Conservation (phyloP, 35 echinoderm and acorn worm genomes). For the Stichopus chloronotus region DNA sequence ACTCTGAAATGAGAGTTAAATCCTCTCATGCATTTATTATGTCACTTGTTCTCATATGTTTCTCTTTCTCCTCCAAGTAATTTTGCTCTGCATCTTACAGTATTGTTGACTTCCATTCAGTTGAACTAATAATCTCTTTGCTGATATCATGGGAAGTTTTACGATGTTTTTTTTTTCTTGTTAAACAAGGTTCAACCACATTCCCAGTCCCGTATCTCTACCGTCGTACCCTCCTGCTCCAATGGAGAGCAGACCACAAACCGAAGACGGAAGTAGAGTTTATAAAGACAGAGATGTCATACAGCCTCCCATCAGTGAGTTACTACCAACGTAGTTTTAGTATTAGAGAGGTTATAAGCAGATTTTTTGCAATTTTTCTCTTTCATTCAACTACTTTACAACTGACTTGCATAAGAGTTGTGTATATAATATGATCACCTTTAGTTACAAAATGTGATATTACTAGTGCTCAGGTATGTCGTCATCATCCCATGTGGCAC, state of each 20-base stretch:
- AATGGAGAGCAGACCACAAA: background rate
- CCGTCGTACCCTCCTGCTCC: background rate
- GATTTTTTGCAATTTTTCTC: background rate
- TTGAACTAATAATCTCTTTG: background rate
- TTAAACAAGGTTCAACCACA: conserved; percentile 1
- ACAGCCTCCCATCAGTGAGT: background rate
- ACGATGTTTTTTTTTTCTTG: background rate
- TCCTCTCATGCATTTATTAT: no score
- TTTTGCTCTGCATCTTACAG: no score
- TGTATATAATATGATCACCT: no score
- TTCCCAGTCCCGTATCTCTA: background rate
- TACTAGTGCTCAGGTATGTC: no score
- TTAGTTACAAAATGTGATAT: no score
- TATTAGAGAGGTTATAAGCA: background rate
- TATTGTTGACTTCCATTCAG: no score
- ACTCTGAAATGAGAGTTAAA: no score
- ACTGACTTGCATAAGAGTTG: background rate
- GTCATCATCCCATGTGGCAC: no score
- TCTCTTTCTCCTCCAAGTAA: no score
- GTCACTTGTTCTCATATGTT: no score
- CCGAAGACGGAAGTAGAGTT: background rate
- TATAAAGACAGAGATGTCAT: background rate
- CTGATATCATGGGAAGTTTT: background rate
- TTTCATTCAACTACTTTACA: background rate
- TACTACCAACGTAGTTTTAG: background rate